Conservation (phyloP, 2,797 vertebrate species). For the Phrynocephalus guinanensis region DNA sequence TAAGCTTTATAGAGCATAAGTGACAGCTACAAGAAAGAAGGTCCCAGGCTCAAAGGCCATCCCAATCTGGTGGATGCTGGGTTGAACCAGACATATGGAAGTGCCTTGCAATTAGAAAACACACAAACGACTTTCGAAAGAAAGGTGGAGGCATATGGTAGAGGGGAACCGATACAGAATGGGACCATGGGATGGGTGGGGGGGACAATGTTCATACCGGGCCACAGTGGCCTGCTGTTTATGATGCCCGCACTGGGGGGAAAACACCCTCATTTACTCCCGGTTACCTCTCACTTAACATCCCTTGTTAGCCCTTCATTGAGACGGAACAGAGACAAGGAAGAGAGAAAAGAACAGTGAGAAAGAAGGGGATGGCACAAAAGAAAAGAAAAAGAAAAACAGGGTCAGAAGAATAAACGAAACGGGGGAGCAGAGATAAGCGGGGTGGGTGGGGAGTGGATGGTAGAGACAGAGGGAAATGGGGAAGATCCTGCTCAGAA, state of each 20-base stretch:
- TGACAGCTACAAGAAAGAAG: background rate
- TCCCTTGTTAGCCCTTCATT: background rate
- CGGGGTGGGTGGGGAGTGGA: background rate
- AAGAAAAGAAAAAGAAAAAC: background rate
- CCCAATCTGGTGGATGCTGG: slow-evolving; percentile 4
- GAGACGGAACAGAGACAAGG: no score
- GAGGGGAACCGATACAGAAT: background rate
- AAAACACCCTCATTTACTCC: background rate
- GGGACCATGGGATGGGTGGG: background rate
- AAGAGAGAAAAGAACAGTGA: background rate
- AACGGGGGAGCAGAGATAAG: background rate
- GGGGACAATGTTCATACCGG: background rate
- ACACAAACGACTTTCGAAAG: background rate
- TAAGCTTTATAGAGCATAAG: background rate
- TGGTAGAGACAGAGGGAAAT: background rate
- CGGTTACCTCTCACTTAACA: background rate
- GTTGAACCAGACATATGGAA: background rate
- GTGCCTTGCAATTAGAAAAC: background rate
- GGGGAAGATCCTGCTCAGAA: background rate
- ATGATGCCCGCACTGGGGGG: background rate
- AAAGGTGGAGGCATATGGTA: background rate
- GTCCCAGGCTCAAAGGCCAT: background rate
- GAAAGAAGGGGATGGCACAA: background rate
- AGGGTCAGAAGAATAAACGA: background rate
- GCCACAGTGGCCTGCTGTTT: no score